phyloP scores from a whole-genome alignment of 2,888 invertebrate species.

The Ochropacha duplaris region DNA sequence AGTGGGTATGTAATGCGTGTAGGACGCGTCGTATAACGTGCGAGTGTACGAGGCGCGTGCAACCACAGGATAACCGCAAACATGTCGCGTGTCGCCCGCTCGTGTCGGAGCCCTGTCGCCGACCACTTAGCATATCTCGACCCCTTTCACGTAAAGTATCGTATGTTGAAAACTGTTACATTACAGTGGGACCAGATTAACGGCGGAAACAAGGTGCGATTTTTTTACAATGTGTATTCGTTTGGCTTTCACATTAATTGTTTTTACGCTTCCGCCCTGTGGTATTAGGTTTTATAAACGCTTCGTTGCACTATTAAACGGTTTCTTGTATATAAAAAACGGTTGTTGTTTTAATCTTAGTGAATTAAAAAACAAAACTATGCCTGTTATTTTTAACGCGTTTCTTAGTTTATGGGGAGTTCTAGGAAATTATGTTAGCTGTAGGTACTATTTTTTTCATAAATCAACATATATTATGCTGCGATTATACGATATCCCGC shows the following conservation, averaged over 20 bases:
- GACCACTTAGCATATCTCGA: conserved; percentile 38
- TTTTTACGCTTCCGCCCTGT: too few species aligned
- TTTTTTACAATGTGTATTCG: not conserved
- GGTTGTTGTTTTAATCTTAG: too few species aligned
- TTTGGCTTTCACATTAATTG: not conserved
- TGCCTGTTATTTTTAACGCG: too few species aligned
- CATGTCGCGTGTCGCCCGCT: conserved; percentile 39
- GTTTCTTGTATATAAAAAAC: too few species aligned
- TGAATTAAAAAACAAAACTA: too few species aligned
- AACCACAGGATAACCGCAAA: conserved; percentile 42
- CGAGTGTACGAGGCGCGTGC: conserved; percentile 26
- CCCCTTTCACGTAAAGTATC: conserved; percentile 40
- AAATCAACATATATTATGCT: too few species aligned
- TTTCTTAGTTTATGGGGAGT: too few species aligned
- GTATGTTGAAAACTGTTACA: conserved; percentile 11
- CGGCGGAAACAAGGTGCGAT: not conserved
- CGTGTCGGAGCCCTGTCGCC: conserved; percentile 23
- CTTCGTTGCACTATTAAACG: too few species aligned
- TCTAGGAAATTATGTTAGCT: too few species aligned
- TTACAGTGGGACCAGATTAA: conserved; percentile 11
- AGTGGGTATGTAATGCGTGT: conserved; percentile 14
- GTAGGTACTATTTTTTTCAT: too few species aligned
- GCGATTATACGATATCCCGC: too few species aligned
- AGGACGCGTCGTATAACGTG: not conserved
- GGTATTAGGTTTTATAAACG: too few species aligned